Percentiles rank a stretch among this genome's conserved stretches.
Conservation (phyloP, 2,113 vertebrate genomes). For the Pimephales promelas region DNA sequence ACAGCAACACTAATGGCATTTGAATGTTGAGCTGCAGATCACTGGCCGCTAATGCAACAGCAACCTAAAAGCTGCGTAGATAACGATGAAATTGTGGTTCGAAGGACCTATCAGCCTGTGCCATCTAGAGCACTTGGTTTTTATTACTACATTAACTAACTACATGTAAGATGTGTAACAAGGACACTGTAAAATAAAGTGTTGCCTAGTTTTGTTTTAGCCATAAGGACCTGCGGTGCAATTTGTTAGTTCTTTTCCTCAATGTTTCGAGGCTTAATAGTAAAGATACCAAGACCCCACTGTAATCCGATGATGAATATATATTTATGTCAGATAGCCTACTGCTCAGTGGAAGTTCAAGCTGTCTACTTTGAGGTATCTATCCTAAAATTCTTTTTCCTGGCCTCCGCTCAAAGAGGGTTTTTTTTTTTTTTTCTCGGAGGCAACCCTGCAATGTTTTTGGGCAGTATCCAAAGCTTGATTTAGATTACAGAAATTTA, state of each 20-base stretch:
- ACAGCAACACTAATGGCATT: too few species aligned
- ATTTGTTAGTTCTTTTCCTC: not conserved
- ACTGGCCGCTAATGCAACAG: too few species aligned
- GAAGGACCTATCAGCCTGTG: too few species aligned
- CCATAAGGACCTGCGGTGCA: not conserved
- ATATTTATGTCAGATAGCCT: slow-evolving; percentile 5
- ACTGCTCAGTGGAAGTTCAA: not conserved
- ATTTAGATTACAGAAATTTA: slow-evolving; percentile 42
- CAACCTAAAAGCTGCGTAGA: too few species aligned
- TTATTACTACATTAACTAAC: too few species aligned
- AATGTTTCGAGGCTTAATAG: not conserved
- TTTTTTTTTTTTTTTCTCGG: too few species aligned
- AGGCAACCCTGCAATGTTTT: slow-evolving; percentile 15
- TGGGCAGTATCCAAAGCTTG: slow-evolving; percentile 18
- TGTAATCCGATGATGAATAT: not conserved
- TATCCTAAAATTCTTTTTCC: slow-evolving; percentile 11
- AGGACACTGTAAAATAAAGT: too few species aligned
- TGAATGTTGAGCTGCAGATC: too few species aligned
- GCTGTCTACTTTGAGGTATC: not conserved
- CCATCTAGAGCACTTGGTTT: too few species aligned
- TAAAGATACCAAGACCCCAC: not conserved
- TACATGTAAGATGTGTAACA: too few species aligned
- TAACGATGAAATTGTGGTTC: too few species aligned
- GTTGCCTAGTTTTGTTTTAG: not conserved
- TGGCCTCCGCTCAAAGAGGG: slow-evolving; percentile 16